Evolutionary conservation across 2,888 invertebrate species (phyloP).

Genomic region (Caenorhabditis sinica): DNA sequence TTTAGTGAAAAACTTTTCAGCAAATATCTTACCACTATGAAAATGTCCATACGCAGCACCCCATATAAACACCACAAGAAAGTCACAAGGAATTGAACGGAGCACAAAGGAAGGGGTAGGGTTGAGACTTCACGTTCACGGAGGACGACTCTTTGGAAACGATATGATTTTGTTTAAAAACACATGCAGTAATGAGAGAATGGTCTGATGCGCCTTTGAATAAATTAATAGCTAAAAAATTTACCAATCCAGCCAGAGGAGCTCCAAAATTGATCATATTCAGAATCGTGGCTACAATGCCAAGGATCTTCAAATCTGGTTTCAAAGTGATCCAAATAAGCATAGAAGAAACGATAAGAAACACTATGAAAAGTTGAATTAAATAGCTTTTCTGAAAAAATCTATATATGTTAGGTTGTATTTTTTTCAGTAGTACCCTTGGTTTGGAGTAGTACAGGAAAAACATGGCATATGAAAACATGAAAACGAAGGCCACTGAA

Average conservation of each 20-base stretch:
- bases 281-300: slow-evolving; percentile 87
- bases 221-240: slow-evolving; percentile 60
- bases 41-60: slow-evolving; percentile 88
- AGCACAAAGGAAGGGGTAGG: slow-evolving; percentile 92
- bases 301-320: slow-evolving; percentile 86
- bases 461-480: slow-evolving; percentile 88
- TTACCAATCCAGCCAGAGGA: slow-evolving; percentile 89
- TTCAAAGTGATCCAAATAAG: neutral
- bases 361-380: neutral
- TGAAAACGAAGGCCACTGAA: slow-evolving; percentile 88
- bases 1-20: neutral
- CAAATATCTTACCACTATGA: slow-evolving; percentile 87
- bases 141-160: slow-evolving; percentile 89
- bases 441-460: slow-evolving; percentile 89
- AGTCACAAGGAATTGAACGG: slow-evolving; percentile 90
- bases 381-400: slow-evolving; percentile 5
- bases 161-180: too few relatives aligned
- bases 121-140: slow-evolving; percentile 90
- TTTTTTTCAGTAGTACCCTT: slow-evolving; percentile 86
- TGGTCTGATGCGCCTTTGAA: too few relatives aligned
- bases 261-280: slow-evolving; percentile 91
- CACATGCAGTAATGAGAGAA: too few relatives aligned
- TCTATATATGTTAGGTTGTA: neutral
- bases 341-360: neutral
- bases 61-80: slow-evolving; percentile 91